These are phyloP conservation scores for Rhynchomys soricoides DNA, from an alignment of 2,113 vertebrate genomes.

Conservation along the genomic window DNA sequence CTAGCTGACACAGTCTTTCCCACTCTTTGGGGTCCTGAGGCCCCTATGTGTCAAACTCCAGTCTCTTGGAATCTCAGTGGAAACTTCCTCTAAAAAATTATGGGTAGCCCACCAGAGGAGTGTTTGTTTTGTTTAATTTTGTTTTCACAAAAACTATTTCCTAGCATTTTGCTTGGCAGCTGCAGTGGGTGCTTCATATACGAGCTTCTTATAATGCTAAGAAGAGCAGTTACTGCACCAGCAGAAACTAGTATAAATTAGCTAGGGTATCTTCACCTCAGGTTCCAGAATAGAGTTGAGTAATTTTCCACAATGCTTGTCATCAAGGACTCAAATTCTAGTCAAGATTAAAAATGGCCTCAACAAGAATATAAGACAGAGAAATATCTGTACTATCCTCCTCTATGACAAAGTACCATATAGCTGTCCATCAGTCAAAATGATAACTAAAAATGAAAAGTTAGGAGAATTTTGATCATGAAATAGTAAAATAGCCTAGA, in stretches of 20 bases:
- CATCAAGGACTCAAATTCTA: neutral
- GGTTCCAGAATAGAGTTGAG: neutral
- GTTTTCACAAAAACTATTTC: neutral
- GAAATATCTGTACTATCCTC: neutral
- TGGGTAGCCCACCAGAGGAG: neutral
- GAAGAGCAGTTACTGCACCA: neutral
- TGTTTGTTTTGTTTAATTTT: neutral
- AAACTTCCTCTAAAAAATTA: neutral
- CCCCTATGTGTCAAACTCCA: neutral
- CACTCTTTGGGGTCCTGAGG: neutral
- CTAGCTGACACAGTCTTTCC: neutral
- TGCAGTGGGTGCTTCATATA: neutral
- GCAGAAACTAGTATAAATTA: neutral
- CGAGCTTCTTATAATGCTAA: neutral
- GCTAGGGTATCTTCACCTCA: neutral
- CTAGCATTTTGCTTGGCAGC: neutral
- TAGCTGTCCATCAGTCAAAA: neutral
- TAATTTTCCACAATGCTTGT: neutral
- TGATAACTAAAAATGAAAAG: neutral
- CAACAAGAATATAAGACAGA: neutral
- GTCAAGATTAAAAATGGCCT: neutral
- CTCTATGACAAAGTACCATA: neutral
- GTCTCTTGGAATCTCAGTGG: neutral
- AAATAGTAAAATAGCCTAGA: neutral
- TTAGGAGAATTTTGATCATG: neutral